Evolutionary conservation across 2,113 vertebrate species (phyloP), one percentile per base, ranked within the genome.

Genomic region (Stigmatopora nigra): DNA sequence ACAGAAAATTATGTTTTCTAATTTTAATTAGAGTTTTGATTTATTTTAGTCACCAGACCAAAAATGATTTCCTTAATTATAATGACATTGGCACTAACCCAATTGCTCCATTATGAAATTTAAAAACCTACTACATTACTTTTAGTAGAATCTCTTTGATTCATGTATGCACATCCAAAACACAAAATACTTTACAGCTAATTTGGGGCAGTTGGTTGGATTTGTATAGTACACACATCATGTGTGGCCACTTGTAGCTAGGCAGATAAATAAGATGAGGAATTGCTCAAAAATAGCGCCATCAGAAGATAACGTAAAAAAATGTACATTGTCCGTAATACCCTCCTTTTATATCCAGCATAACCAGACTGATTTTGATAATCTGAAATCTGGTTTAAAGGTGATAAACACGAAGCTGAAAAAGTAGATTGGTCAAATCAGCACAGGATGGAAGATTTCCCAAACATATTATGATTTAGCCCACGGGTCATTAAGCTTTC

Each of bases 401-500:
- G 36, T 6, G 36, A 60, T n/a, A n/a, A 41, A 60, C 15, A 41
- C 13, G n/a, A 60, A 19, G 10, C 16, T 41, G 38, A 41, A 13
- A 60, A 44, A 41, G 11, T 61, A 52, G 52, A 17, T n/a, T 61
- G 58, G 38, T 64, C 16, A 56, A 65, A 41, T 72, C 36, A 19
- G 56, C 47, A 63, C 35, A 73, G 63, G 14, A 69, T 59, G 65
- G 58, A 68, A 61, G 66, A 79, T 36, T 71, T 64, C 51, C 9
- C 0, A 46, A 63, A 62, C 38, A 35, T 65, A 38, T 49, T 70
- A 70, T 72, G 67, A 73, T 67, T 61, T 35, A 46, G 36, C 41
- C 67, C 36, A 47, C 14, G 73, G 76, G 41, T 78, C 83, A 77
- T 78, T 80, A 72, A 19, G 61, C 69, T 64, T 82, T 79, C 65